phyloP scores from a whole-genome alignment of 2,888 invertebrate species.

The Mystacides longicornis region DNA sequence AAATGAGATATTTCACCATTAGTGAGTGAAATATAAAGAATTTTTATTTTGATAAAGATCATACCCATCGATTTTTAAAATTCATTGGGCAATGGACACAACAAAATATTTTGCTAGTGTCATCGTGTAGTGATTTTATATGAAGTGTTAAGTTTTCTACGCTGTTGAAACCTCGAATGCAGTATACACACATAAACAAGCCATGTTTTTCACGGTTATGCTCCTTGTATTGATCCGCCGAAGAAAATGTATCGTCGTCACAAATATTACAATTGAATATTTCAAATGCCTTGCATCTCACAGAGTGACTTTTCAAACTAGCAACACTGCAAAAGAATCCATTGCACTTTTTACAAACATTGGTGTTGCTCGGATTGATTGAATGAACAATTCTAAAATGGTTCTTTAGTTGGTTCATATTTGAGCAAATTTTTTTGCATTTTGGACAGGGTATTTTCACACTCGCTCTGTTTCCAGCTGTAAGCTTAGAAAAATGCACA shows the following conservation, averaged over 20 bases:
- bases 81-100: slow-evolving; percentile 11
- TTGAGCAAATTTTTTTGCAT: background rate
- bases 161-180: background rate
- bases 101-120: background rate
- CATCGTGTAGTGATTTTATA: background rate
- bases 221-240: background rate
- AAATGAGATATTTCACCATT: too few relatives aligned
- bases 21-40: too few relatives aligned
- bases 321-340: background rate
- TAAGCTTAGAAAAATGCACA: slow-evolving; percentile 12
- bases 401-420: background rate
- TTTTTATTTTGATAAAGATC: background rate
- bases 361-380: background rate
- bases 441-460: background rate
- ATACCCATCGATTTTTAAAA: background rate
- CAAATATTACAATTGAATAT: slow-evolving; percentile 10
- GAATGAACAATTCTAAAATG: slow-evolving; percentile 17
- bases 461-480: background rate
- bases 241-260: background rate
- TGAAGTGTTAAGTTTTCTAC: background rate
- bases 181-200: slow-evolving; percentile 4
- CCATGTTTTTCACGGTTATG: background rate
- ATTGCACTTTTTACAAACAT: background rate
- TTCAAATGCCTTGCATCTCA: background rate
- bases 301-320: background rate